phyloP scores from a whole-genome alignment of 2,888 invertebrate genomes.

The Andrena chrysosceles region DNA sequence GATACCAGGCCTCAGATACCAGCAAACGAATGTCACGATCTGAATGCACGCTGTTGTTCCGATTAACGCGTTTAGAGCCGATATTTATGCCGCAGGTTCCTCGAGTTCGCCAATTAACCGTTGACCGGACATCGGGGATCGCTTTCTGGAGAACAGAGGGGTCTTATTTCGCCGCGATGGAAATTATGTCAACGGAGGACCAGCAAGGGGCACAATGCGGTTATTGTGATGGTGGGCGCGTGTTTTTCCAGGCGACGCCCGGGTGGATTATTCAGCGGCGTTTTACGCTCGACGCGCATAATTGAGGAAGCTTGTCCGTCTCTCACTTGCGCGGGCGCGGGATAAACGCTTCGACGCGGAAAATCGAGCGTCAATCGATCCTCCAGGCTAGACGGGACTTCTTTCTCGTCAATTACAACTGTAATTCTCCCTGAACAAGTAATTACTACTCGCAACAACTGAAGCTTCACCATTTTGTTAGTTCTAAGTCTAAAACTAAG shows the following conservation, averaged over 20 bases:
- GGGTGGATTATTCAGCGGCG: constrained; percentile 17
- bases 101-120: constrained; percentile 50
- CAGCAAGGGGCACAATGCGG: constrained; percentile 25
- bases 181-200: constrained; percentile 54
- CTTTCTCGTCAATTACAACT: constrained; percentile 4
- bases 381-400: not conserved
- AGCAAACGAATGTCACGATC: constrained; percentile 7
- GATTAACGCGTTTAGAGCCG: constrained; percentile 51
- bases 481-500: too few species aligned
- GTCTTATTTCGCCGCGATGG: constrained; percentile 44
- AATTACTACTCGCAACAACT: constrained; percentile 19
- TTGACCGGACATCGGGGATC: constrained; percentile 30
- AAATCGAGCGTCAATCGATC: constrained; percentile 1
- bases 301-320: constrained; percentile 3
- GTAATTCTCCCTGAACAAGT: not conserved
- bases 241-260: constrained; percentile 4
- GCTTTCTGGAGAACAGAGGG: constrained; percentile 53
- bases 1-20: constrained; percentile 7
- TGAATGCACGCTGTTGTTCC: constrained; percentile 70
- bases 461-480: too few species aligned
- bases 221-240: constrained; percentile 21
- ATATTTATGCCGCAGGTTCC: constrained; percentile 66
- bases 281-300: not conserved
- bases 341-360: not conserved
- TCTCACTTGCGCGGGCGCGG: not conserved